phyloP scores from a whole-genome alignment of 2,797 vertebrate species.

The Propithecus deckenii region DNA sequence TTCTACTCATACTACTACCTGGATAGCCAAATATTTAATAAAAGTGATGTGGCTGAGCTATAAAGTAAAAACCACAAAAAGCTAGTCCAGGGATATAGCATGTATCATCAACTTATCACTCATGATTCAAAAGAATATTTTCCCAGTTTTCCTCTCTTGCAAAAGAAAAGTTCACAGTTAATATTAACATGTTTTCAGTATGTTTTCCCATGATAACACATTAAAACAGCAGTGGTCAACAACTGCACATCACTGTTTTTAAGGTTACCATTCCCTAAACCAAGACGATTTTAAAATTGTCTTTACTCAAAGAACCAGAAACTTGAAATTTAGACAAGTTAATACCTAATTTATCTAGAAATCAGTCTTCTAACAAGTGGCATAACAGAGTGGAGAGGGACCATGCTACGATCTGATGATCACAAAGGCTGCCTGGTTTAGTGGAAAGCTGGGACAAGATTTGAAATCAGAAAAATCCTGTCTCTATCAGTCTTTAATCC shows the following conservation, averaged over 20 bases:
- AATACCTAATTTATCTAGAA: neutral
- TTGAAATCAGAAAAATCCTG: neutral
- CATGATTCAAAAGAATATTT: neutral
- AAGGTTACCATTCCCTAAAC: neutral
- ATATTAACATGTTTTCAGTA: neutral
- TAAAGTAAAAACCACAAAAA: neutral
- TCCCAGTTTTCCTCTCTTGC: neutral
- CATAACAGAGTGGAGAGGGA: neutral
- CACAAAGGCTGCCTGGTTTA: neutral
- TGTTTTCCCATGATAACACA: neutral
- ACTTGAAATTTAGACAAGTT: neutral
- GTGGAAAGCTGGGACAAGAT: neutral
- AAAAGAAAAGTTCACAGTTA: constrained; percentile 16
- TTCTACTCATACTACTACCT: neutral
- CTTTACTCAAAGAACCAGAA: neutral
- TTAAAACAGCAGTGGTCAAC: neutral
- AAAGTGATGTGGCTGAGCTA: neutral
- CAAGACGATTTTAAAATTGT: neutral
- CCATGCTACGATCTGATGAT: neutral
- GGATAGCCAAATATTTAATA: neutral
- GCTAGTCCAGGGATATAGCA: neutral
- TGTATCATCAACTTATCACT: neutral
- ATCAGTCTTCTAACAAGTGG: neutral
- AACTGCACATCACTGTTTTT: neutral
- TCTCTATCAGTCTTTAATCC: neutral